A percentile compares a stretch with the other conserved stretches of the same genome.
Conservation (phyloP, 53 echinoderm and acorn worm genomes). For the Luidia sarsii region DNA sequence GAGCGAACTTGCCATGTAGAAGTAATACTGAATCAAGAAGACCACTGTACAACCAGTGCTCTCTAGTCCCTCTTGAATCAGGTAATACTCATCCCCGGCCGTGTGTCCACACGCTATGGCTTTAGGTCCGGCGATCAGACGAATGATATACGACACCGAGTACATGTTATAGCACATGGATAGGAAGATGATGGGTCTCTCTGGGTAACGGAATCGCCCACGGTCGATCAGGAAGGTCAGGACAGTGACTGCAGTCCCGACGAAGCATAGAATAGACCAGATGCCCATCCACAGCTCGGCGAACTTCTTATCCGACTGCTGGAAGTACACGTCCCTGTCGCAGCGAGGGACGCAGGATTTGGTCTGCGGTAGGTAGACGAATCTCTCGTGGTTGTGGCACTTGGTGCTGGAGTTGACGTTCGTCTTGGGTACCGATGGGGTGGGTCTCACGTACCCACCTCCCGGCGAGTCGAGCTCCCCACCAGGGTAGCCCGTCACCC, state of each 20-base stretch:
- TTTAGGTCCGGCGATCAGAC: constrained; percentile 74
- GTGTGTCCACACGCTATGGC: constrained; percentile 86
- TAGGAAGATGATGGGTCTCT: constrained; percentile 93
- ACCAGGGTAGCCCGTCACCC: constrained; percentile 15
- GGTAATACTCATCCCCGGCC: constrained; percentile 63
- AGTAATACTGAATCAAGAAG: constrained; percentile 97
- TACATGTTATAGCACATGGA: constrained; percentile 98
- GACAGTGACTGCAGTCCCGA: constrained; percentile 85
- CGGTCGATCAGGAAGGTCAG: constrained; percentile 94
- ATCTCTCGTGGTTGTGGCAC: constrained; percentile 76
- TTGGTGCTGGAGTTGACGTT: constrained; percentile 21
- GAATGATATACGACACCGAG: constrained; percentile 86
- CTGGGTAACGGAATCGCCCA: constrained; percentile 90
- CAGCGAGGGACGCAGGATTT: constrained; percentile 88
- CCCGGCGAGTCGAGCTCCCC: neutral
- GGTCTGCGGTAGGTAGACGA: constrained; percentile 75
- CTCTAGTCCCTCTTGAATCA: constrained; percentile 91
- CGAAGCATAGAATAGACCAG: constrained; percentile 95
- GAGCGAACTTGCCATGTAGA: constrained; percentile 97
- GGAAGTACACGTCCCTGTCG: constrained; percentile 87
- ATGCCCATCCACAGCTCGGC: constrained; percentile 95
- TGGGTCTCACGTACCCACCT: neutral
- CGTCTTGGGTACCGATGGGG: constrained; percentile 13
- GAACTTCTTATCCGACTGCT: constrained; percentile 84
- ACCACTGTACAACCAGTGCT: constrained; percentile 95